Percentiles rank a stretch among this genome's conserved stretches.
phyloP scores from a whole-genome alignment of 2,113 vertebrate species.

The Vombatus ursinus region DNA sequence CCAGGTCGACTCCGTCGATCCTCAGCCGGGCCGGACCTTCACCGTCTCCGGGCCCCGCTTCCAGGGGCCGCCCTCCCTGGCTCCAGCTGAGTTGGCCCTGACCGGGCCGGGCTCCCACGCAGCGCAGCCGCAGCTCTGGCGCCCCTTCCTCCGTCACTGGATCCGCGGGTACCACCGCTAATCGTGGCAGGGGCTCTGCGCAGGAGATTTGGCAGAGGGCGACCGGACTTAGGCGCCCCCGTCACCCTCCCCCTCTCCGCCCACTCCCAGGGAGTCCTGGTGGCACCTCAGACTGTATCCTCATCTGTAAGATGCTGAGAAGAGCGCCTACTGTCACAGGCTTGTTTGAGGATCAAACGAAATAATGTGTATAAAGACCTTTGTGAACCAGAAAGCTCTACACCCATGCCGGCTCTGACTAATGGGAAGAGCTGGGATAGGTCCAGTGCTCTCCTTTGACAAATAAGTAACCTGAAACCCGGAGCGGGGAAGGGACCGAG shows the following conservation, averaged over 20 bases:
- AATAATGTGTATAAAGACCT: background rate
- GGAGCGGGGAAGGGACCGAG: background rate
- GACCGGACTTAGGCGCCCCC: background rate
- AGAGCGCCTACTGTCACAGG: background rate
- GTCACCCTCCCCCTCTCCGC: background rate
- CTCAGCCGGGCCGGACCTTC: constrained; percentile 17
- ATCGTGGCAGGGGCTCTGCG: constrained; percentile 67
- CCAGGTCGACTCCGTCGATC: constrained; percentile 49
- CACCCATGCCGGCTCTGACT: background rate
- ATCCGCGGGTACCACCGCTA: constrained; percentile 61
- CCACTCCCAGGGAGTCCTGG: background rate
- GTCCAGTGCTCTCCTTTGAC: background rate
- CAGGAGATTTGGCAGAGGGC: background rate
- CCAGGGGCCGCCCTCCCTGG: constrained; percentile 59
- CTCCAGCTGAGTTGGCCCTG: constrained; percentile 73
- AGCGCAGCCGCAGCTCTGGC: constrained; percentile 48
- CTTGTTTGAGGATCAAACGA: background rate
- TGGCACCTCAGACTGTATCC: background rate
- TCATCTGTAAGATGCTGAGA: background rate
- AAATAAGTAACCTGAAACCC: no score
- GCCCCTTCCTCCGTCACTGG: constrained; percentile 65
- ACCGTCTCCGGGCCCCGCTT: background rate
- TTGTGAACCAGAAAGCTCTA: no score
- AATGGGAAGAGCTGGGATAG: no score
- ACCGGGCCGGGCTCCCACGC: constrained; percentile 45